These are phyloP conservation scores for Tenualosa ilisha DNA, from an alignment of 2,797 vertebrate species.

Conservation along the genomic window DNA sequence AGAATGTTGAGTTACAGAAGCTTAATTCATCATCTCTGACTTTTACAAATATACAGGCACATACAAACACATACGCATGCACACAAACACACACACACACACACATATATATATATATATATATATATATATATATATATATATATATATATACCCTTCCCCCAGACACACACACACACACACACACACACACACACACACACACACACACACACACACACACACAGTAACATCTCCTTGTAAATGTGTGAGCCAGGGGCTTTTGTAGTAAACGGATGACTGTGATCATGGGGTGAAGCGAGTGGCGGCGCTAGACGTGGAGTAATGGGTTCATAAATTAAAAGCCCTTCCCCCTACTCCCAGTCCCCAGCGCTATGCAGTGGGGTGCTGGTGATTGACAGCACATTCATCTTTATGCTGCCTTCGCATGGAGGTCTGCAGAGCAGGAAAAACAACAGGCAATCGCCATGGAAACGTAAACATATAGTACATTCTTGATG, in stretches of 20 bases:
- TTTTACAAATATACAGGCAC: not conserved
- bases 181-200: not conserved
- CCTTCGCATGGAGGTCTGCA: not conserved
- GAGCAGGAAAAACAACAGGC: conserved; percentile 8
- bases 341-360: not conserved
- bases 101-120: too few relatives aligned
- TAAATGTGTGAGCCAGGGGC: conserved; percentile 9
- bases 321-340: conserved; percentile 1
- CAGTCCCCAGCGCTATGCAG: not conserved
- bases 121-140: too few relatives aligned
- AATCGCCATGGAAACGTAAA: conserved; percentile 18
- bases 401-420: conserved; percentile 15
- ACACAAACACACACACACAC: not conserved
- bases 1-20: not conserved
- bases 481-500: not conserved
- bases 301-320: not conserved
- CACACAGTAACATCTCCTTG: not conserved
- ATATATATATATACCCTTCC: not conserved
- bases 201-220: conserved; percentile 1
- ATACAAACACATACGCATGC: not conserved
- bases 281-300: conserved; percentile 14
- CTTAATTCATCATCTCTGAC: conserved; percentile 7
- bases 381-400: conserved; percentile 14
- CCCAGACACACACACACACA: not conserved
- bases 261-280: conserved; percentile 28